Evolutionary conservation across 2,888 invertebrate genomes (phyloP), one percentile per base, ranked within the genome.

Genomic region (Cerastis rubricosa): DNA sequence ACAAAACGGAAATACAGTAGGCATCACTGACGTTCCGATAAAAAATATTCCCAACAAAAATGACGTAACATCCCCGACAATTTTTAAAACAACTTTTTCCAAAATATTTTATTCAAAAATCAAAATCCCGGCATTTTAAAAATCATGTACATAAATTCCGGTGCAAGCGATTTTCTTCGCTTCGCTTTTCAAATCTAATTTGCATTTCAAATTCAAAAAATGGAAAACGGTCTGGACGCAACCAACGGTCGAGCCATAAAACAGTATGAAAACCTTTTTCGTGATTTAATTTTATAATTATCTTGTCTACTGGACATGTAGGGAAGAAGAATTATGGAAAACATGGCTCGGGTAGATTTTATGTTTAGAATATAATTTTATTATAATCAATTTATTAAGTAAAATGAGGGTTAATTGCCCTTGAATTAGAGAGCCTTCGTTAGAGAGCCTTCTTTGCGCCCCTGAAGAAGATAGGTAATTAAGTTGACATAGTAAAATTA

Each of bases 241-340:
- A 80, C 81, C 76, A 81, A 81, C 81, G 84, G 78, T 72, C 80
- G 43, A 67, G 49, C 51, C 63, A 71, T 77, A 74, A 84, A 88
- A 83, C 71, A 72, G 73, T 70, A 85, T 70, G 72, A 75, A 81
- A 81, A 85, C 77, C 80, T 83, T 86, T 88, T 86, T 83, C 80
- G 78, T 84, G 85, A 87, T 89, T 89, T 88, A 87, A 90, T 91
- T 89, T 89, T 89, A 87, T 90, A 92, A 91, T 91, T 90, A 89
- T 86, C 81, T 87, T 83, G 71, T 85, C 76, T 83, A 80, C 84
- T 89, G 84, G 86, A 82, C 84, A 80, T 90, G 75, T 78, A 65
- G 51, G 45, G 14, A 43, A 35, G 29, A 51, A 68, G 47, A 68
- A 64, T 68, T 59, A 49, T 8, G 47, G 35, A 65, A 69, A 71